Evolutionary conservation across 2,113 vertebrate genomes (phyloP).

Genomic region (Psephotus haematonotus): DNA sequence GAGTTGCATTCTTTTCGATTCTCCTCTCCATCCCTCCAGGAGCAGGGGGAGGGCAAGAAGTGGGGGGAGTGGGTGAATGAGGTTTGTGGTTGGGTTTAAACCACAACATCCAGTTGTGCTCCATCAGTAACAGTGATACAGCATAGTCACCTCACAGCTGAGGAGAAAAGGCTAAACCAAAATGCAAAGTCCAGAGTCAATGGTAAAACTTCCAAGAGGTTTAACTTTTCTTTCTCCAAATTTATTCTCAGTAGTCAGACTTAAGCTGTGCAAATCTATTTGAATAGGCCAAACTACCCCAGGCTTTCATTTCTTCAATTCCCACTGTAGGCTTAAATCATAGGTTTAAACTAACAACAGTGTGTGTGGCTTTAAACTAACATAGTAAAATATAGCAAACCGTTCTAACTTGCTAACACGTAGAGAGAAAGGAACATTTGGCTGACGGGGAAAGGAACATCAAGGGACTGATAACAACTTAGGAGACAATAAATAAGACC

Average conservation of each 20-base stretch:
- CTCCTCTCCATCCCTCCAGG: too few relatives aligned
- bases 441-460: not conserved
- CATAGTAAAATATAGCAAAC: not conserved
- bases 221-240: not conserved
- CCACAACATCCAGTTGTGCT: too few relatives aligned
- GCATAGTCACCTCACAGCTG: not conserved
- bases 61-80: too few relatives aligned
- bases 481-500: not conserved
- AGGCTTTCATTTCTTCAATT: not conserved
- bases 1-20: too few relatives aligned
- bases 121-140: too few relatives aligned
- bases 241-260: not conserved
- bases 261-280: not conserved
- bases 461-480: not conserved
- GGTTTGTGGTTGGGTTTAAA: too few relatives aligned
- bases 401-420: not conserved
- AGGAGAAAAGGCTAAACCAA: not conserved
- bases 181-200: not conserved
- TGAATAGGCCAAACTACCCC: not conserved
- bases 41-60: too few relatives aligned
- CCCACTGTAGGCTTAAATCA: not conserved
- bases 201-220: not conserved
- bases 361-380: not conserved
- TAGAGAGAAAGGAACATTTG: not conserved
- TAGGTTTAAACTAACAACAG: not conserved